A percentile compares a stretch with the other conserved stretches of the same genome.
Conservation (phyloP, 37 sponge, comb jelly and placozoan genomes). For the Axinella damicornis region DNA sequence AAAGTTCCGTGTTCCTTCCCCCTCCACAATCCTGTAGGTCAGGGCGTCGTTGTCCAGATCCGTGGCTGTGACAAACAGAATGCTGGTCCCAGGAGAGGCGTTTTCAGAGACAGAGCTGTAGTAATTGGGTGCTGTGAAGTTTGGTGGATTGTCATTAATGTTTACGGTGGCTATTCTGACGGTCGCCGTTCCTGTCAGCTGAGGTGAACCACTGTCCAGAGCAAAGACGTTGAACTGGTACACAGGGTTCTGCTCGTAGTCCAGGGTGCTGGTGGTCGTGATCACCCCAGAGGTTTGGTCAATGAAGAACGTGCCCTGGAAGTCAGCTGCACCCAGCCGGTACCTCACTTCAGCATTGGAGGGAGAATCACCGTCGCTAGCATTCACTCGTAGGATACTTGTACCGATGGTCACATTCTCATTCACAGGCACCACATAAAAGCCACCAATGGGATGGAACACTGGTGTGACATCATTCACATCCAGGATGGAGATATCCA, state of each 20-base stretch:
- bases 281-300: slow-evolving; percentile 42
- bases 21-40: slow-evolving; percentile 23
- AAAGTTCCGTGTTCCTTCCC: slow-evolving; percentile 26
- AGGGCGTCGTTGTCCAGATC: slow-evolving; percentile 42
- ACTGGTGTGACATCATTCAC: slow-evolving; percentile 75
- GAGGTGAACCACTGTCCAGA: slow-evolving; percentile 41
- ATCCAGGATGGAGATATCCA: slow-evolving; percentile 55
- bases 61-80: slow-evolving; percentile 51
- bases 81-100: slow-evolving; percentile 19
- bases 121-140: slow-evolving; percentile 20
- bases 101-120: slow-evolving; percentile 11
- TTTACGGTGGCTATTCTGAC: slow-evolving; percentile 45
- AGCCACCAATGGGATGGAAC: slow-evolving; percentile 18
- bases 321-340: background rate
- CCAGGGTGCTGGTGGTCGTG: slow-evolving; percentile 9
- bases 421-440: slow-evolving; percentile 3
- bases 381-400: slow-evolving; percentile 39
- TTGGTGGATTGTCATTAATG: slow-evolving; percentile 64
- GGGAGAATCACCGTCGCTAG: slow-evolving; percentile 67
- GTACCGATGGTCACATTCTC: slow-evolving; percentile 34
- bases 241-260: slow-evolving; percentile 34
- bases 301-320: slow-evolving; percentile 33
- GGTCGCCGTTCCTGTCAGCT: slow-evolving; percentile 36
- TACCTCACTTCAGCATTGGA: slow-evolving; percentile 70
- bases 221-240: slow-evolving; percentile 59